Base-by-base conservation (phyloP, 2,888 invertebrate species). In the Rhorus exstirpatorius region DNA sequence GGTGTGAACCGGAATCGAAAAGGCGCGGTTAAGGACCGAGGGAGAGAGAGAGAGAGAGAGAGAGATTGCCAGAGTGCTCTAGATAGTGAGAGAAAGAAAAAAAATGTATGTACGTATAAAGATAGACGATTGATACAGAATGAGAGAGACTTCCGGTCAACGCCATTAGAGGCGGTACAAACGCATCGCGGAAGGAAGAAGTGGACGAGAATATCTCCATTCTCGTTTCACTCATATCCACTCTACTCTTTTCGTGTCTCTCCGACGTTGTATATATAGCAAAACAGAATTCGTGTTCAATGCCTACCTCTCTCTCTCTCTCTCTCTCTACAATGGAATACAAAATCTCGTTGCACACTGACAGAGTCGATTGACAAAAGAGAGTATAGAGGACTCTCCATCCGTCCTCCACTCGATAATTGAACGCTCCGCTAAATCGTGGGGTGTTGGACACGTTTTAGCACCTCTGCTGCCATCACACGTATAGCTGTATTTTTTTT, bases 271-370 rank as follows among this genome's bases (percentile, higher is more conserved):
- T 24, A 44, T 24, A 17, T 71, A 58, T 74, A 55, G 38, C 26
- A 60, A 26, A 71, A 65, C 81, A 46, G 58, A 68, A 74, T 61
- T 83, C 67, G 77, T 60, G 58, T 60, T 65, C 63, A 82, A 74
- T 46, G 46, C 35, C 55, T 38, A 60, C 74, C 63, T 61, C 21
- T 21, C 60, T 70, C 26, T 38, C 41, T 70, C 53, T 44, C 68
- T 49, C 67, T 41, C 55, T 71, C 53, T 65, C 77, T 53, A 86
- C 87, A 86, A 87, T 86, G 77, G 65, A 67, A 79, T 79, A 79
- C 80, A 63, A 83, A 86, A 87, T 87, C 81, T 87, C 83, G 84
- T 84, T 85, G 81, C 71, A 58, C 76, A 51, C 63, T 63, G 60
- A 49, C 53, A 61, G 31, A 80, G 74, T 82, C 67, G 78, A 78